phyloP scores from a whole-genome alignment of 2,888 invertebrate species.

The Steromphala cineraria region DNA sequence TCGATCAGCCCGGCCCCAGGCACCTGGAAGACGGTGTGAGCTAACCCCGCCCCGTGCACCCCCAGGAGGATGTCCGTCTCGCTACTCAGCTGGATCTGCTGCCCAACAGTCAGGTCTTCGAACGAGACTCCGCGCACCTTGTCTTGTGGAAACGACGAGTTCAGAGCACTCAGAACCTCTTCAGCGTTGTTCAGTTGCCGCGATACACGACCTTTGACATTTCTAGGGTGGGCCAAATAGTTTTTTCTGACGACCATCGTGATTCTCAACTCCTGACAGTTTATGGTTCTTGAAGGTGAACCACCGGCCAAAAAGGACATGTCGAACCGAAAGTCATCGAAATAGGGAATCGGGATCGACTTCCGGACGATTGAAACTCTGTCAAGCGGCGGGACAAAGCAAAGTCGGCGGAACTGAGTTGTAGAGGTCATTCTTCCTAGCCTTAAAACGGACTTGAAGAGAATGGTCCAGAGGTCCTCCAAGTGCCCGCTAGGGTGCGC shows the following conservation, averaged over 20 bases:
- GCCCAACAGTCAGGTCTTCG: neutral
- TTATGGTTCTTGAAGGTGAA: neutral
- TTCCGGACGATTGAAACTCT: neutral
- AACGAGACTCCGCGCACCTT: neutral
- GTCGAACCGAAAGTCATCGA: neutral
- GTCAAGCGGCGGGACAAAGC: neutral
- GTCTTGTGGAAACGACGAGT: neutral
- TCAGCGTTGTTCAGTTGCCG: neutral
- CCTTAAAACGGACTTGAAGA: neutral
- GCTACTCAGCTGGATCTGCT: neutral
- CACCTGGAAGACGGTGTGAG: neutral
- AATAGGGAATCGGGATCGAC: neutral
- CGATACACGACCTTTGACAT: neutral
- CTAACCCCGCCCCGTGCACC: neutral
- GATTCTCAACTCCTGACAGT: neutral
- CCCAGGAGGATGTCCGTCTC: constrained; percentile 1
- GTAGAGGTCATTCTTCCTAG: neutral
- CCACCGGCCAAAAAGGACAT: neutral
- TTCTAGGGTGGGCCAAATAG: constrained; percentile 13
- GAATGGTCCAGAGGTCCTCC: neutral
- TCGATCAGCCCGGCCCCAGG: neutral
- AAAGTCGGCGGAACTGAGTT: neutral
- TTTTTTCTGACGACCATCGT: neutral
- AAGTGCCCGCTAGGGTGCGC: neutral
- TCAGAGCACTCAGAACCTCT: neutral